Percentiles rank a stretch among this genome's conserved stretches.
phyloP scores from a whole-genome alignment of 2,113 vertebrate species.

The Bothrops jararaca region DNA sequence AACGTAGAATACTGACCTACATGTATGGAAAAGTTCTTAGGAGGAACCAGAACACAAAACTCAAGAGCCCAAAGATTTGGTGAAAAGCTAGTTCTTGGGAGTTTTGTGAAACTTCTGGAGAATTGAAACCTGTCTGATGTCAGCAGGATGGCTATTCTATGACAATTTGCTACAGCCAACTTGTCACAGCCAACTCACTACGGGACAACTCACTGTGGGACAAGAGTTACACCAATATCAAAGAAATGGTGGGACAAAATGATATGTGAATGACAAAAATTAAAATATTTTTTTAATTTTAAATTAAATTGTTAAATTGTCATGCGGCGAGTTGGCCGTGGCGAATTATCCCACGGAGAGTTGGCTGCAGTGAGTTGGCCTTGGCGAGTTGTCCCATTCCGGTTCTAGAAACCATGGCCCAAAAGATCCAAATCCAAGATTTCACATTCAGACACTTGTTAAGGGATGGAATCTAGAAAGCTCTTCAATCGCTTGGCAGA shows the following conservation, averaged over 20 bases:
- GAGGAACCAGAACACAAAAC: neutral
- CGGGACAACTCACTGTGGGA: no score
- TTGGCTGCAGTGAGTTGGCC: no score
- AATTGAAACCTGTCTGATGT: neutral
- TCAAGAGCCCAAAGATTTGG: neutral
- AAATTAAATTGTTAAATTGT: no score
- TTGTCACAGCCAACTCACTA: no score
- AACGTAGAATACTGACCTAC: neutral
- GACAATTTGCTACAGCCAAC: no score
- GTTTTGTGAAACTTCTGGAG: neutral
- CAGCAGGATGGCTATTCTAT: neutral
- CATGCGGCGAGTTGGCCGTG: no score
- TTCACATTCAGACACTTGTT: neutral
- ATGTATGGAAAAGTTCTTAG: neutral
- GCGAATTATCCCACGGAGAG: no score
- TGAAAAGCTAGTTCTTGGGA: neutral
- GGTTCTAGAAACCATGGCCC: neutral
- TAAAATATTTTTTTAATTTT: no score
- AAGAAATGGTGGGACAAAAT: no score
- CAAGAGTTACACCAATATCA: no score
- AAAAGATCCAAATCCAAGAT: neutral
- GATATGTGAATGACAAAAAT: no score
- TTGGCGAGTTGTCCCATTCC: no score
- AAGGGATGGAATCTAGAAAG: neutral
- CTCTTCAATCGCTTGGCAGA: neutral